Percentiles rank a stretch among this genome's conserved stretches.
Conservation (phyloP, 2,888 invertebrate species). For the Pollenia griseotomentosa region DNA sequence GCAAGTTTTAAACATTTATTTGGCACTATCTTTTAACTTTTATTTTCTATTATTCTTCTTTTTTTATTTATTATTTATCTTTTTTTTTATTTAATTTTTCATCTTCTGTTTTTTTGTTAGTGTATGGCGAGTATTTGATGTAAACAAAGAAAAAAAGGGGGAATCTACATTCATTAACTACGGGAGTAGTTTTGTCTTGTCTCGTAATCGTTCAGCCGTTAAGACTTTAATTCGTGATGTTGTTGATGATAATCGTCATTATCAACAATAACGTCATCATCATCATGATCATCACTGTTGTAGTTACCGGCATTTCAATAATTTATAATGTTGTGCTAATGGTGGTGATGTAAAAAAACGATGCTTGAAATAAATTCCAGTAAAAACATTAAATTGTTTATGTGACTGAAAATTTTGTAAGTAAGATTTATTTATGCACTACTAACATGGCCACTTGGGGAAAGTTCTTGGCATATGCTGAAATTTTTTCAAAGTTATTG, state of each 20-base stretch:
- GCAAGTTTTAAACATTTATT: constrained; percentile 67
- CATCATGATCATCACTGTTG: background rate
- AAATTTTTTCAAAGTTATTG: no score
- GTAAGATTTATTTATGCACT: no score
- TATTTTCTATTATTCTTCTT: constrained; percentile 38
- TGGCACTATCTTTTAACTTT: constrained; percentile 46
- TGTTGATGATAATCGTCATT: constrained; percentile 48
- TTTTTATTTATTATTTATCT: constrained; percentile 23
- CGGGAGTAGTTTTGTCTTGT: constrained; percentile 68
- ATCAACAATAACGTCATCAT: constrained; percentile 20
- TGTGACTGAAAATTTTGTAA: background rate
- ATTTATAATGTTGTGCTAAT: constrained; percentile 35
- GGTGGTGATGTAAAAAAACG: constrained; percentile 45
- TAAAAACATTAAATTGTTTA: constrained; percentile 33
- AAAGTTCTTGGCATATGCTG: no score
- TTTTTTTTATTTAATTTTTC: constrained; percentile 54
- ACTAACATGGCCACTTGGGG: no score
- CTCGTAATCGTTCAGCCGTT: constrained; percentile 72
- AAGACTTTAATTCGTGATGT: constrained; percentile 70
- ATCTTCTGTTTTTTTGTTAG: constrained; percentile 50
- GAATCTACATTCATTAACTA: constrained; percentile 46
- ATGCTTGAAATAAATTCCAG: constrained; percentile 44
- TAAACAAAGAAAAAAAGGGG: constrained; percentile 46
- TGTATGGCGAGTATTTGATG: background rate
- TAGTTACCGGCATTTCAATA: constrained; percentile 32